A percentile compares a stretch with the other conserved stretches of the same genome.
Evolutionary conservation across 2,113 vertebrate genomes (phyloP).

Genomic region (Protobothrops flavoviridis): DNA sequence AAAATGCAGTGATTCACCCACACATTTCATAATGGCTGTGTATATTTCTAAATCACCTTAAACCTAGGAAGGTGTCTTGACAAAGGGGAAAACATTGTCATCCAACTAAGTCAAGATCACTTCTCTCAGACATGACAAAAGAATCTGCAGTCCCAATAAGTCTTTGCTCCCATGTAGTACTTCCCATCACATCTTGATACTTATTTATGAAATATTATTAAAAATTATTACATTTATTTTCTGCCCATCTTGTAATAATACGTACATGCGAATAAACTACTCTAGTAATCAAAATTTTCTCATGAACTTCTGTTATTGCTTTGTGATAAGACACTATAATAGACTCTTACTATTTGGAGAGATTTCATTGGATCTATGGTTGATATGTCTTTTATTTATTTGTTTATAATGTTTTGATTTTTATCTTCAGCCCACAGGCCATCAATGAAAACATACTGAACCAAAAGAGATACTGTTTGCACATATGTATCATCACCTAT

Average conservation of each 20-base stretch:
- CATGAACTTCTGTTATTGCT: background rate
- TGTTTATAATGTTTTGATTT: background rate
- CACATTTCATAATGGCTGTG: background rate
- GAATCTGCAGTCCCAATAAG: background rate
- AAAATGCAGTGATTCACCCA: background rate
- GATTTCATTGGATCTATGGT: background rate
- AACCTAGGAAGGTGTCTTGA: background rate
- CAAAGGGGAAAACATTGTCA: background rate
- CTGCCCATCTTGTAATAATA: background rate
- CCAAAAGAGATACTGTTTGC: background rate
- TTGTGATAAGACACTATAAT: background rate
- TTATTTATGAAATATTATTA: background rate
- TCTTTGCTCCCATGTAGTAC: background rate
- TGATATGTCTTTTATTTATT: background rate
- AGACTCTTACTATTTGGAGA: too few species aligned
- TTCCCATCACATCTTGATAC: background rate
- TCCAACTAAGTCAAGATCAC: background rate
- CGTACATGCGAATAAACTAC: background rate
- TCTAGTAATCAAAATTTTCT: background rate
- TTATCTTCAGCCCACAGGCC: background rate
- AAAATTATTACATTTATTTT: background rate
- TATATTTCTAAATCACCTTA: background rate
- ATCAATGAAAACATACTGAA: background rate
- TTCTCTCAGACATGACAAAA: background rate
- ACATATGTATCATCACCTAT: background rate